Evolutionary conservation across 2,888 invertebrate species (phyloP), one percentile per base, ranked within the genome.

Genomic region (Acronicta alni): DNA sequence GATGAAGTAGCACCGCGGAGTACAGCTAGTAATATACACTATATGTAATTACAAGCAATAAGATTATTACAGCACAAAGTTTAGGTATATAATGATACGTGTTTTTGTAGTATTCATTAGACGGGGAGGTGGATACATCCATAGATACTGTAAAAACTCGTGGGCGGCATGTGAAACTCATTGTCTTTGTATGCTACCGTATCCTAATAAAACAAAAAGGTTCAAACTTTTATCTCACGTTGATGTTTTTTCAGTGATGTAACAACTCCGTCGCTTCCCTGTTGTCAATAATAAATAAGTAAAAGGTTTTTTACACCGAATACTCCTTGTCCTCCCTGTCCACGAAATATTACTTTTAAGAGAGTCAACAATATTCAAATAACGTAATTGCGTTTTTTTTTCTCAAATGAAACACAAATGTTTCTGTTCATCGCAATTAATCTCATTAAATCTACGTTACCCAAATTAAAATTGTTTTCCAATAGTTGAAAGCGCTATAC

Each of bases 141-240:
- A 17, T 20, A 18, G 1, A 26, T 23, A n/a, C 14, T 35, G 35
- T 15, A 9, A 47, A 18, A 26, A n/a, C n/a, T 9, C 26, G 14
- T 35, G 44, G 39, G 65, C 5, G 17, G 65, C 14, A 14, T 23
- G 20, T 8, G 10, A 42, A 51, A 66, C 20, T 46, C 18, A 35
- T 48, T 57, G 26, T 42, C 49, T 16, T 26, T 43, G 42, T 66
- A 26, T 49, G 37, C 30, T 41, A 38, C 32, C 30, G 59, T 52
- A 52, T 38, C 43, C 38, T 51, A 51, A 46, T 51, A 64, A 66
- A 58, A 52, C 58, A 53, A 67, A 67, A 60, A 54, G 30, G 43
- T 60, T 41, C 35, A 48, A 48, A 54, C 47, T 52, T 67, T 63
- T 54, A 38, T 32, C 18, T 47, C 44, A 26, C 49, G n/a, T 39